These are phyloP conservation scores for Hycleus cichorii DNA, from an alignment of 1,140 invertebrate species.

Conservation along the genomic window DNA sequence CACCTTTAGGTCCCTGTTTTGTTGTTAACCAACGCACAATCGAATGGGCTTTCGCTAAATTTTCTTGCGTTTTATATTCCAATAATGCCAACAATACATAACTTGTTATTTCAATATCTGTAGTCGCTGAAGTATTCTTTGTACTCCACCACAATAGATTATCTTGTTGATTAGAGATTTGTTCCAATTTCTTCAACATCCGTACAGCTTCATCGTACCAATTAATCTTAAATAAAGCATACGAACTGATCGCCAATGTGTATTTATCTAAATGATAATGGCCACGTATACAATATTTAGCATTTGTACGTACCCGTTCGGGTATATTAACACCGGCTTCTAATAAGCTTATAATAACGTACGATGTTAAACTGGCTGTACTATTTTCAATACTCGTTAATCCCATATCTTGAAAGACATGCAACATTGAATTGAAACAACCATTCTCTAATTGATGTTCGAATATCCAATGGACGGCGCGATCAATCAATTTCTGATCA, in stretches of 20 bases:
- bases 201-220: slow-evolving; percentile 29
- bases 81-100: slow-evolving; percentile 58
- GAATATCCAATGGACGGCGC: slow-evolving; percentile 62
- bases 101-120: slow-evolving; percentile 58
- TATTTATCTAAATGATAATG: slow-evolving; percentile 43
- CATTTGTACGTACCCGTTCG: slow-evolving; percentile 42
- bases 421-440: slow-evolving; percentile 61
- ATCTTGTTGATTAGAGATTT: slow-evolving; percentile 24
- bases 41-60: slow-evolving; percentile 49
- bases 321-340: slow-evolving; percentile 47
- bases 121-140: slow-evolving; percentile 16
- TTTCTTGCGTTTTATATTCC: slow-evolving; percentile 46
- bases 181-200: slow-evolving; percentile 26
- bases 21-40: slow-evolving; percentile 57
- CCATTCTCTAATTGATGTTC: slow-evolving; percentile 63
- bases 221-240: slow-evolving; percentile 51
- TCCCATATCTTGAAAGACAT: slow-evolving; percentile 58
- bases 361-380: slow-evolving; percentile 51
- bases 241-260: slow-evolving; percentile 50
- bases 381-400: slow-evolving; percentile 51
- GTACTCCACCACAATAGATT: slow-evolving; percentile 35
- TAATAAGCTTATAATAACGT: slow-evolving; percentile 54
- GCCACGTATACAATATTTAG: slow-evolving; percentile 47
- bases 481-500: slow-evolving; percentile 57
- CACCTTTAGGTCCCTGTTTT: slow-evolving; percentile 60